Evolutionary conservation across 2,797 vertebrate genomes (phyloP).

Genomic region (Cheracebus regulus): DNA sequence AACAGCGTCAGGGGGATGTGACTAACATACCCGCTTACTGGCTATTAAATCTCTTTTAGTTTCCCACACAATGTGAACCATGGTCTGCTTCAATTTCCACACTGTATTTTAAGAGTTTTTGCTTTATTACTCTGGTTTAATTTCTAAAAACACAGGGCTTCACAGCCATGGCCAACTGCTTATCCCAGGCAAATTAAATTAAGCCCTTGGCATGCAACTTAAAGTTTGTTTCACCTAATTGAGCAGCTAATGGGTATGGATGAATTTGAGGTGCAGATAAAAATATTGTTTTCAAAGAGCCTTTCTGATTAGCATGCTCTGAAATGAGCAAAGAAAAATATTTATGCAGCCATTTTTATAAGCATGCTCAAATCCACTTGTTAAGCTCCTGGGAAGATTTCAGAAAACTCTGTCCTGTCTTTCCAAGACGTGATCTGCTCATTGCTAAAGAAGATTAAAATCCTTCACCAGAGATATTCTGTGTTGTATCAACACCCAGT

Average conservation of each 20-base stretch:
- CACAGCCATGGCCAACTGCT: constrained; percentile 73
- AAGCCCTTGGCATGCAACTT: constrained; percentile 76
- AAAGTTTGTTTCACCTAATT: constrained; percentile 81
- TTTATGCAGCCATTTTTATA: constrained; percentile 65
- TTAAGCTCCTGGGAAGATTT: constrained; percentile 34
- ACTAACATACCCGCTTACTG: neutral
- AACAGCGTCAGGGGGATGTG: neutral
- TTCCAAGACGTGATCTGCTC: neutral
- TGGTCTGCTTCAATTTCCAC: constrained; percentile 52
- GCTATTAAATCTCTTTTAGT: neutral
- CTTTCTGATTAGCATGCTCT: constrained; percentile 71
- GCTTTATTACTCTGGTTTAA: constrained; percentile 67
- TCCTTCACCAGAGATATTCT: neutral
- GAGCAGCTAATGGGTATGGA: constrained; percentile 80
- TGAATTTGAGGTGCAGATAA: constrained; percentile 74
- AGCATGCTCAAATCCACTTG: constrained; percentile 62
- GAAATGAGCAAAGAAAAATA: constrained; percentile 65
- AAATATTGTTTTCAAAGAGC: constrained; percentile 78
- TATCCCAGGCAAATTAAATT: constrained; percentile 82
- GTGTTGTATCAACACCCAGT: neutral
- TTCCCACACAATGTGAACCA: neutral
- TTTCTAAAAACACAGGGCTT: constrained; percentile 66
- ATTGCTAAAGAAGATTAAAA: neutral
- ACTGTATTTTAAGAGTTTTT: constrained; percentile 62
- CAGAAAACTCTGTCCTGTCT: neutral